These are phyloP conservation scores for Cosmia trapezina DNA, from an alignment of 2,888 invertebrate species.

Conservation along the genomic window DNA sequence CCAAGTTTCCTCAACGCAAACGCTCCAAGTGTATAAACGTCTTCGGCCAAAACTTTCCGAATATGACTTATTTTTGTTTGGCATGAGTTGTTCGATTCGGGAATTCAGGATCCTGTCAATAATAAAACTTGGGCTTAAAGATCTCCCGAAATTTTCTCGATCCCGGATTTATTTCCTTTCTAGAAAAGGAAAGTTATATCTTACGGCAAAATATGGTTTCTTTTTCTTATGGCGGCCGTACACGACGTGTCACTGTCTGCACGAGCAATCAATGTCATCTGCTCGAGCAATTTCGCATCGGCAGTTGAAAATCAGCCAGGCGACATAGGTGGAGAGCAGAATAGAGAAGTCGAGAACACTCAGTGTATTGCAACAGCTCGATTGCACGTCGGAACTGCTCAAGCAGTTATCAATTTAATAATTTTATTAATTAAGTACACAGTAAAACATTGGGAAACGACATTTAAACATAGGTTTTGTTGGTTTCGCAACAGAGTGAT, in stretches of 20 bases:
- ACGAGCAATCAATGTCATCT: neutral
- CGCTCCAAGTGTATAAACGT: conserved; percentile 33
- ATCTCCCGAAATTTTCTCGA: conserved; percentile 9
- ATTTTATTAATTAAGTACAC: neutral
- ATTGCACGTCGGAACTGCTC: neutral
- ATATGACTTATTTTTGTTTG: conserved; percentile 57
- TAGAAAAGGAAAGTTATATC: too few relatives aligned
- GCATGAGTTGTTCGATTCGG: conserved; percentile 44
- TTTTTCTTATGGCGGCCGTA: neutral
- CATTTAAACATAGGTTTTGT: neutral
- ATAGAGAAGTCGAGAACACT: neutral
- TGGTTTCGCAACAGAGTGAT: neutral
- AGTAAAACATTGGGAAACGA: neutral
- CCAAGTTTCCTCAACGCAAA: conserved; percentile 42
- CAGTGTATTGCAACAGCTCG: too few relatives aligned
- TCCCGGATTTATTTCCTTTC: conserved; percentile 13
- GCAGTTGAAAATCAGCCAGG: too few relatives aligned
- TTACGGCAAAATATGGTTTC: conserved; percentile 6
- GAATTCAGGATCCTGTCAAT: conserved; percentile 17
- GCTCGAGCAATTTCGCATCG: neutral
- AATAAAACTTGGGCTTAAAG: conserved; percentile 30
- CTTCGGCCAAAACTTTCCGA: conserved; percentile 32
- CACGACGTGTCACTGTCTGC: neutral
- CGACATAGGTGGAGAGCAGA: neutral
- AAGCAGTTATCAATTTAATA: neutral